phyloP scores from a whole-genome alignment of 2,797 vertebrate genomes.

The Rhincodon typus region DNA sequence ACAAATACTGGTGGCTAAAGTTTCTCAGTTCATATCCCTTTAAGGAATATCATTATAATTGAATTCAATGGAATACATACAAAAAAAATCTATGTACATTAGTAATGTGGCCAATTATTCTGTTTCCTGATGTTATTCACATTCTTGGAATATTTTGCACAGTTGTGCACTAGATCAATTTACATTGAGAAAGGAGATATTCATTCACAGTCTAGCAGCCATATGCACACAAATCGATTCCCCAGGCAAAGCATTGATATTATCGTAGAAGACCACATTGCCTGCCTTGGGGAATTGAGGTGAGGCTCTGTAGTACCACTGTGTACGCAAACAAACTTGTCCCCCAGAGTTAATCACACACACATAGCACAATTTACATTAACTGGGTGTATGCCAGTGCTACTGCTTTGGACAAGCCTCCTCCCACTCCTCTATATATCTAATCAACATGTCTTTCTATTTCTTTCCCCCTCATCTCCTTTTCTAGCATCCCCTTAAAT shows the following conservation, averaged over 20 bases:
- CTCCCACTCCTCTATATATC: not conserved
- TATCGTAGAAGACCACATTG: not conserved
- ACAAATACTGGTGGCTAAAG: not conserved
- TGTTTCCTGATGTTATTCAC: not conserved
- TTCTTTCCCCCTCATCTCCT: not conserved
- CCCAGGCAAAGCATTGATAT: not conserved
- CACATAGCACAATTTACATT: not conserved
- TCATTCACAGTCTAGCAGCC: not conserved
- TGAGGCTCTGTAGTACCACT: not conserved
- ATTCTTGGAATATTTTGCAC: not conserved
- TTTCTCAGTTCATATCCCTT: not conserved
- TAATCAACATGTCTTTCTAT: not conserved
- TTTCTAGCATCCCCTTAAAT: not conserved
- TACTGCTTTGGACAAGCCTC: not conserved
- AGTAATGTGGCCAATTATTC: not conserved
- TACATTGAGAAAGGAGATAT: not conserved
- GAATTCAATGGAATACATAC: not conserved
- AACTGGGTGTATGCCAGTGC: not conserved
- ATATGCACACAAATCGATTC: not conserved
- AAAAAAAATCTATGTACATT: not conserved
- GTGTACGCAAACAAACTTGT: not conserved
- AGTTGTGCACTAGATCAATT: not conserved
- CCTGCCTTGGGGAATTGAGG: not conserved
- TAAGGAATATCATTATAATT: constrained; percentile 1
- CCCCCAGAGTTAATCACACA: not conserved